Evolutionary conservation across 2,113 vertebrate species (phyloP), one percentile per base, ranked within the genome.

Genomic region (Bagarius yarrelli): DNA sequence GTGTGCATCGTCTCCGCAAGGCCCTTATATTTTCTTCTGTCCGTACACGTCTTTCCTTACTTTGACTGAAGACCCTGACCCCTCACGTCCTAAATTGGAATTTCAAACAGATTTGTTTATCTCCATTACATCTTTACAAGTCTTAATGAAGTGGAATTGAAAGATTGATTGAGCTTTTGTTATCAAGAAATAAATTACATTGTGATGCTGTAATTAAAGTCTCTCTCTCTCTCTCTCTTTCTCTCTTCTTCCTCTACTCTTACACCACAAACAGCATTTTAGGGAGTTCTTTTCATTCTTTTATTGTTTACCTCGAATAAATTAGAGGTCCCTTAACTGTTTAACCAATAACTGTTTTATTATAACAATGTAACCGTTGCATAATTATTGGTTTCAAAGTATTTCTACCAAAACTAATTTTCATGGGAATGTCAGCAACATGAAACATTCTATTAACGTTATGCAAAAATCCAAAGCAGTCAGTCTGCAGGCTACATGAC

Each of bases 131-230:
- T 55, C 50, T 19, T 30, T 30, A 73, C 34, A 19, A 55, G 27
- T 27, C 18, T 55, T 55, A 73, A 73, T 73, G 50, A 53, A 73
- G 50, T 73, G 70, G 11, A 55, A 73, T 55, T 23, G 70, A 73
- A 30, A 73, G 50, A 53, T 19, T 55, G 69, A 72, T 72, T 52
- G 44, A 73, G 50, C 21, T 73, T 55, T 73, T 23, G 50, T 73
- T 19, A 73, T 73, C 16, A 73, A 15, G 70, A 32, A 52, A 34
- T 73, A 50, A 73, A 73, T 73, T 55, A 73, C 70, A 34, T 19
- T 55, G 15, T 34, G 19, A 23, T 19, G 70, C 25, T 55, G 32
- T 73, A 73, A 73, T 73, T 72, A 72, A 72, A 9, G 9, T 40
- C 44, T 47, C 44, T 60, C 66, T 69, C 23, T 40, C 16, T 19